A percentile compares a stretch with the other conserved stretches of the same genome.
Evolutionary conservation across 2,888 invertebrate genomes (phyloP).

Genomic region (Synanthedon andrenaeformis): DNA sequence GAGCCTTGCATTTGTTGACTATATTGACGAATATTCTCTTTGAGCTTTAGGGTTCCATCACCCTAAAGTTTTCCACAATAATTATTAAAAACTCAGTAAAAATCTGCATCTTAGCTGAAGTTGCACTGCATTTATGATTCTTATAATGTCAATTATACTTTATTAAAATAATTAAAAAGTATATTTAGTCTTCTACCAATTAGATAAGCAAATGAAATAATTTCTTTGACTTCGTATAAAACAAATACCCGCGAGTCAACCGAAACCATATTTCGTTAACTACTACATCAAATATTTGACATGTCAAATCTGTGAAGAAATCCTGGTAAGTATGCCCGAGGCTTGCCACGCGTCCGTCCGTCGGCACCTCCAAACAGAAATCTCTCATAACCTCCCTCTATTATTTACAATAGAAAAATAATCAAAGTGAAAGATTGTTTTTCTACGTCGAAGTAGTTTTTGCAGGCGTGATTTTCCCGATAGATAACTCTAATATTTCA

Average conservation of each 20-base stretch:
- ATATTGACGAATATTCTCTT: slow-evolving; percentile 11
- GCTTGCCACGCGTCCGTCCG: slow-evolving; percentile 36
- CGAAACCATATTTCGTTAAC: not conserved
- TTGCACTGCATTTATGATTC: too few species aligned
- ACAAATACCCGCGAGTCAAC: not conserved
- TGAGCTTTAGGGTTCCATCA: slow-evolving; percentile 10
- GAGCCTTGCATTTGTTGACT: not conserved
- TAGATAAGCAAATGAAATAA: too few species aligned
- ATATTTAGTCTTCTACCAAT: too few species aligned
- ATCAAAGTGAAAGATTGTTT: slow-evolving; percentile 62
- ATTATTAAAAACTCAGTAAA: slow-evolving; percentile 2
- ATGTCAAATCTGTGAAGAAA: not conserved
- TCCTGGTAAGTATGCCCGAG: slow-evolving; percentile 16
- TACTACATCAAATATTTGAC: slow-evolving; percentile 3
- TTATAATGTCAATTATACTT: too few species aligned
- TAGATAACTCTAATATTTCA: slow-evolving; percentile 64
- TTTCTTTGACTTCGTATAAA: too few species aligned
- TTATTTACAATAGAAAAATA: slow-evolving; percentile 67
- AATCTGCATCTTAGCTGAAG: too few species aligned
- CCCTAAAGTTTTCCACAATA: not conserved
- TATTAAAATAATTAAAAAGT: too few species aligned
- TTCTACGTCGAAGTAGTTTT: slow-evolving; percentile 53
- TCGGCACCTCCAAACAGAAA: slow-evolving; percentile 26
- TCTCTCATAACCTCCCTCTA: slow-evolving; percentile 37
- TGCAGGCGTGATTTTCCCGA: slow-evolving; percentile 50